phyloP scores from a whole-genome alignment of 2,888 invertebrate species.

The Branchinecta sandiegonensis region DNA sequence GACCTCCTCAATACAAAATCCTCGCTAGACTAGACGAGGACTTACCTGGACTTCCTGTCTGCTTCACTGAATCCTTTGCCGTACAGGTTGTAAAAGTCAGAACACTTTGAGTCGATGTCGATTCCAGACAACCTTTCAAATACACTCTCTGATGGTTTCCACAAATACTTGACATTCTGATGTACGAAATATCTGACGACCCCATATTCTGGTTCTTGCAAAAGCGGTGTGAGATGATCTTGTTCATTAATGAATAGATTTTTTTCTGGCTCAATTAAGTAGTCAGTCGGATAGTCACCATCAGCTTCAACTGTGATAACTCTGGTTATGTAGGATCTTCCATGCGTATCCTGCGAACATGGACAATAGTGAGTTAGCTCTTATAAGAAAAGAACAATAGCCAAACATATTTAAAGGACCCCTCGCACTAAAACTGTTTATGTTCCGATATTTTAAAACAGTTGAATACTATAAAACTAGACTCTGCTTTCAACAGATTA shows the following conservation, averaged over 20 bases:
- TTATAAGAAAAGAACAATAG: no score
- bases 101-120: slow-evolving; percentile 29
- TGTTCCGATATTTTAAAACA: no score
- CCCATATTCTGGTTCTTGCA: neutral
- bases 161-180: slow-evolving; percentile 31
- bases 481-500: no score
- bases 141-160: slow-evolving; percentile 28
- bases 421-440: no score
- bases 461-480: no score
- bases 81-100: slow-evolving; percentile 27
- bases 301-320: slow-evolving; percentile 23
- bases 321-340: slow-evolving; percentile 27
- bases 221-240: slow-evolving; percentile 15
- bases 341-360: slow-evolving; percentile 26
- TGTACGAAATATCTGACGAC: slow-evolving; percentile 29
- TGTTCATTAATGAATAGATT: neutral
- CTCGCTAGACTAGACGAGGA: neutral
- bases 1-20: no score
- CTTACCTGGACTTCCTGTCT: slow-evolving; percentile 29
- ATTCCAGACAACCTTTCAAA: slow-evolving; percentile 31
- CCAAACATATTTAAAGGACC: no score
- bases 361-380: no score
- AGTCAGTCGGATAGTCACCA: slow-evolving; percentile 19
- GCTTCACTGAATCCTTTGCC: slow-evolving; percentile 28
- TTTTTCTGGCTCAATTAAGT: slow-evolving; percentile 8